phyloP scores from a whole-genome alignment of 2,888 invertebrate species.

The Entomobrya proxima region DNA sequence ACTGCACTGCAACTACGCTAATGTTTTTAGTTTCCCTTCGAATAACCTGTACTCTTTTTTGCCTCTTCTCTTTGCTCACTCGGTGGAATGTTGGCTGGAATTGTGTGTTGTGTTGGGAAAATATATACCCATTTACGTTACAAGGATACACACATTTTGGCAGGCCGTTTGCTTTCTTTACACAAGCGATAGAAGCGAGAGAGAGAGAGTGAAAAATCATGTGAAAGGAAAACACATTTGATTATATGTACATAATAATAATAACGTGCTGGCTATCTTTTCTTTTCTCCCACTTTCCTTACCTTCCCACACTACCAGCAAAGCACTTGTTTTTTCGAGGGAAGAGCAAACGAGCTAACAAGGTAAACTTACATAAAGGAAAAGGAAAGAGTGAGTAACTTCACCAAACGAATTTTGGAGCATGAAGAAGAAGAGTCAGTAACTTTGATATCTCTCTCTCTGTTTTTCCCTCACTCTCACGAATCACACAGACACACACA shows the following conservation, averaged over 20 bases:
- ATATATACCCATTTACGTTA: conserved; percentile 10
- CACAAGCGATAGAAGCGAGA: not conserved
- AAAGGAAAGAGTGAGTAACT: conserved; percentile 55
- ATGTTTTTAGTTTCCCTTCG: not conserved
- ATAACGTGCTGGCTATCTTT: conserved; percentile 25
- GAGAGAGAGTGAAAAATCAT: conserved; percentile 27
- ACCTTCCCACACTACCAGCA: not conserved
- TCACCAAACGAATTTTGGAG: conserved; percentile 68
- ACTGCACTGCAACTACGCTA: not conserved
- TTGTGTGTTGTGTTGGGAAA: not conserved
- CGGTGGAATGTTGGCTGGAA: no score
- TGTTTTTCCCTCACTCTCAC: conserved; percentile 25
- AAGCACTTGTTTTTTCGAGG: conserved; percentile 1
- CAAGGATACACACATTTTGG: conserved; percentile 14
- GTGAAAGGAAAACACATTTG: conserved; percentile 46
- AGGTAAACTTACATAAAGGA: conserved; percentile 52
- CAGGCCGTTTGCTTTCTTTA: conserved; percentile 27
- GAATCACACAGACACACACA: conserved; percentile 25
- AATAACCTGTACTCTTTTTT: not conserved
- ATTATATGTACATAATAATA: conserved; percentile 31
- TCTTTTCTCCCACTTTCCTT: not conserved
- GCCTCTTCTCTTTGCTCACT: not conserved
- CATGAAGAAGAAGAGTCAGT: conserved; percentile 57
- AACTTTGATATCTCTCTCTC: conserved; percentile 62
- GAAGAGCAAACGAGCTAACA: conserved; percentile 22